Evolutionary conservation across 2,888 invertebrate genomes (phyloP), one percentile per base, ranked within the genome.

Genomic region (Parnassius apollo): DNA sequence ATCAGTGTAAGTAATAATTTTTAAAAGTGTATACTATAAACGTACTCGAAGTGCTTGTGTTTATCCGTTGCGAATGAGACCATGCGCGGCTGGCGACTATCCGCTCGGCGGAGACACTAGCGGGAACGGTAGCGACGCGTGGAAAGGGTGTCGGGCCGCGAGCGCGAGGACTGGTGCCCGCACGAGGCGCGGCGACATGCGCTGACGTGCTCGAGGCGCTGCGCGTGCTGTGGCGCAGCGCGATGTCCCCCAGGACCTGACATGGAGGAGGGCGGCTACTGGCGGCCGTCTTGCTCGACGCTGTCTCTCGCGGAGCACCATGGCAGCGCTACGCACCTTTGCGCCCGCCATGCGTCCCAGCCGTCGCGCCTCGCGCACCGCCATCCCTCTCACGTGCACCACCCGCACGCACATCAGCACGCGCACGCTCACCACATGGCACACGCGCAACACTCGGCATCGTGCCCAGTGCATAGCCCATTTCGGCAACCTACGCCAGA

Each of bases 391-490:
- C 84, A 86, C 75, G 82, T 81, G 64, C 80, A 68, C 62, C 86
- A 84, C 72, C 73, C 82, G 42, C 86, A 86, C 83, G 91, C 83
- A 82, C 91, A 84, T 63, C 49, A 49, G 49, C 83, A 81, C 75
- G 82, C 93, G 78, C 85, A 93, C 85, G 84, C 86, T 75, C 83
- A 82, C 74, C 90, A 84, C 71, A 92, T 85, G 74, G 78, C 81
- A 74, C 88, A 76, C 77, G 87, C 82, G 88, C 91, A 85, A 75
- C 82, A 83, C 67, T 86, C 86, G 72, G 74, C 82, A 78, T 93
- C 94, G 76, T 95, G 95, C 77, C 95, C 95, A 55, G 95, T 95
- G 76, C 95, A 95, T 88, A 95, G 95, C 77, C 95, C 95, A 42
- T 95, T 94, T 82, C 90, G 95, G 69, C 95, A 94, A 73, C 91